These are phyloP conservation scores for Masnerella sp. DNA, from an alignment of 2,888 invertebrate species.

Conservation along the genomic window DNA sequence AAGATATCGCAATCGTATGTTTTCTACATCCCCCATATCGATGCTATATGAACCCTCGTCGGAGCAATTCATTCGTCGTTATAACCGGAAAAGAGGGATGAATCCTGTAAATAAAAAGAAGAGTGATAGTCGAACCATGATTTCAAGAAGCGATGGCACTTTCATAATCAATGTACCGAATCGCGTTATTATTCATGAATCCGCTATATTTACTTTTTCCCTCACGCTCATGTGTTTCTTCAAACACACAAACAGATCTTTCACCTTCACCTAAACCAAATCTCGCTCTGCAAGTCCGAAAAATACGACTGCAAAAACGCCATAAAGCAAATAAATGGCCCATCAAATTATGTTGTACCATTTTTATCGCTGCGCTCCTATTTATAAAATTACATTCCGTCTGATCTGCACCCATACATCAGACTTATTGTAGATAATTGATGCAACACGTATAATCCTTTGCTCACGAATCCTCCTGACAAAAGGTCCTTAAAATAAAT, in stretches of 20 bases:
- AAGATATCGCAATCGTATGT: too few species aligned
- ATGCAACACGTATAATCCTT: slow-evolving; percentile 17
- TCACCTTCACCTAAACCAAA: too few species aligned
- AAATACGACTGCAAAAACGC: too few species aligned
- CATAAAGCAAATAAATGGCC: not conserved
- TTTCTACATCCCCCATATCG: slow-evolving; percentile 63
- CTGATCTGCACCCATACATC: slow-evolving; percentile 10
- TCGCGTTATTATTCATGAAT: slow-evolving; percentile 52
- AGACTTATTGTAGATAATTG: slow-evolving; percentile 23
- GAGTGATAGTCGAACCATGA: slow-evolving; percentile 61
- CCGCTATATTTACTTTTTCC: too few species aligned
- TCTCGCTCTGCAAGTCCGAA: too few species aligned
- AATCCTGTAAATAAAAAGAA: slow-evolving; percentile 72
- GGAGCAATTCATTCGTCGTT: slow-evolving; percentile 67
- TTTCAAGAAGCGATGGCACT: slow-evolving; percentile 58
- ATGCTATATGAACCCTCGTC: slow-evolving; percentile 59
- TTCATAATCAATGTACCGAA: slow-evolving; percentile 56
- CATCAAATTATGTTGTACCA: slow-evolving; percentile 11
- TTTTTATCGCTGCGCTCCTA: slow-evolving; percentile 6
- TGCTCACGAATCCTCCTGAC: slow-evolving; percentile 18
- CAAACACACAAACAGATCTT: too few species aligned
- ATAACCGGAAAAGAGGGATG: slow-evolving; percentile 62
- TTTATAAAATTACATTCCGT: not conserved
- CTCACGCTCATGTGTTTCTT: too few species aligned
- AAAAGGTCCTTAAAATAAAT: slow-evolving; percentile 14